A percentile compares a stretch with the other conserved stretches of the same genome.
Evolutionary conservation across 1,140 invertebrate species (phyloP).

Genomic region (Drosophila lacteicornis): DNA sequence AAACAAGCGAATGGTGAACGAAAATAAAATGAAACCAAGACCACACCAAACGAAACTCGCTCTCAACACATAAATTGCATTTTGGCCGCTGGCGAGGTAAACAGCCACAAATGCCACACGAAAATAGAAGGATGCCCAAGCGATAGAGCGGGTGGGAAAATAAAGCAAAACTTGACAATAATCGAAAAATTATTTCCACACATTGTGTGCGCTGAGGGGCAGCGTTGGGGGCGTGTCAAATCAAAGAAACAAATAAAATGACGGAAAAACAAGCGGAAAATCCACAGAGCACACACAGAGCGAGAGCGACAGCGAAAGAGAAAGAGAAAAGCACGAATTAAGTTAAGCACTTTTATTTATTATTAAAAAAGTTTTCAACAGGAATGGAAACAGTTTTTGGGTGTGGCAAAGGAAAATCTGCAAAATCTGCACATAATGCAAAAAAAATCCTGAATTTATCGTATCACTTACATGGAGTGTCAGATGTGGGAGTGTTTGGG

Average conservation of each 20-base stretch:
- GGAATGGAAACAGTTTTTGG: constrained; percentile 20
- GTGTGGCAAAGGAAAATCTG: constrained; percentile 47
- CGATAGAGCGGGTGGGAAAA: constrained; percentile 33
- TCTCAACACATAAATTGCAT: constrained; percentile 79
- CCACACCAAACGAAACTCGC: constrained; percentile 21
- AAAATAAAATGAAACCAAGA: constrained; percentile 26
- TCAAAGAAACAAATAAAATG: constrained; percentile 80
- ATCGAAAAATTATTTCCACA: constrained; percentile 80
- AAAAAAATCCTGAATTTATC: constrained; percentile 81
- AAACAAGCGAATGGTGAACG: constrained; percentile 29
- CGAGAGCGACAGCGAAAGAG: background rate
- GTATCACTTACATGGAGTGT: constrained; percentile 77
- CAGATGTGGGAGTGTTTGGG: constrained; percentile 42
- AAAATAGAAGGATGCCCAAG: constrained; percentile 35
- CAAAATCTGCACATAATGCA: constrained; percentile 80
- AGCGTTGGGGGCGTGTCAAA: constrained; percentile 49
- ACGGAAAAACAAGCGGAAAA: constrained; percentile 41
- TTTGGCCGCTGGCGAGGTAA: constrained; percentile 78
- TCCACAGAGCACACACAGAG: constrained; percentile 17
- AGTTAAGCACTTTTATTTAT: constrained; percentile 82
- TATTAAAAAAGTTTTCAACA: constrained; percentile 78
- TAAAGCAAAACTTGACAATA: constrained; percentile 79
- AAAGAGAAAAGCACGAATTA: constrained; percentile 66
- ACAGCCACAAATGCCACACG: constrained; percentile 76
- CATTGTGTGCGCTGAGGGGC: constrained; percentile 23